Evolutionary conservation across 2,797 vertebrate species (phyloP), one percentile per base, ranked within the genome.

Genomic region (Spheniscus humboldti): DNA sequence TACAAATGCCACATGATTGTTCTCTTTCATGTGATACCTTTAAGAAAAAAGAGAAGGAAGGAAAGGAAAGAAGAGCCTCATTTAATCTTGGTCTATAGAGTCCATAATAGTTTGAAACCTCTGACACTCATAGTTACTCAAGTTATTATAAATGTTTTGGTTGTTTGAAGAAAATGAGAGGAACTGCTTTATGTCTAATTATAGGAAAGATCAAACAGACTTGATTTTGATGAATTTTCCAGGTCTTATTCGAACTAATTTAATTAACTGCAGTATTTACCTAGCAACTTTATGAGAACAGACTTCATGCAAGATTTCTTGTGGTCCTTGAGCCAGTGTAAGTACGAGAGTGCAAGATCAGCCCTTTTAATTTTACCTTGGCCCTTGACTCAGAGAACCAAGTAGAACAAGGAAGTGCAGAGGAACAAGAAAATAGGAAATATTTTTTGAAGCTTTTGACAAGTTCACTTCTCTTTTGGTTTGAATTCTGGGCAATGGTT

Each of bases 361-460:
- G 78, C 72, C 16, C 35, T 91, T 96, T 94, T 77, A 77, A 82
- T 94, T 93, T 93, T 62, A 87, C 86, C 81, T 80, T 92, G 45
- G 72, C 53, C 92, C 72, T 89, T 91, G 48, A 87, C 64, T 97
- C 48, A 74, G 48, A 94, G 74, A 92, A 56, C 6, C 18, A 76
- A 74, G 35, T 56, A 82, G 59, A 87, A 78, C 30, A 66, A 91
- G 90, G 94, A 96, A 96, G 80, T 50, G 17, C 78, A 96, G 64
- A 87, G 53, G 48, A 93, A 45, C 84, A 86, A 71, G 86, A 96
- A 95, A 96, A 94, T 86, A 96, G 90, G 94, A 97, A 96, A 82
- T 75, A 78, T 68, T 87, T 95, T 91, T 85, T 91, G 17, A 91
- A 94, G 78, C 37, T 64, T 71, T 87, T 96, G 96, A 96, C 94